Percentiles rank a stretch among this genome's conserved stretches.
Evolutionary conservation across 2,113 vertebrate genomes (phyloP).

Genomic region (human): GRCh38 chr18:58093501-58094000

Average conservation of each 20-base stretch:
- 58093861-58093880: background rate
- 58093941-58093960: background rate
- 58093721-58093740: background rate
- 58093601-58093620: background rate
- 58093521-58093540: background rate
- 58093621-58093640: fast-evolving
- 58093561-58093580: fast-evolving
- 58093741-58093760: background rate
- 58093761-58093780: background rate
- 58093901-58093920: fast-evolving
- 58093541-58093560: background rate
- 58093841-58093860: no score
- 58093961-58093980: no score
- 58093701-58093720: background rate
- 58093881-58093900: background rate
- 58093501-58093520: background rate
- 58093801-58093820: background rate
- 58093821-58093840: background rate
- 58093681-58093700: fast-evolving
- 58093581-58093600: fast-evolving
- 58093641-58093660: background rate
- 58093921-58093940: no score
- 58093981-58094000: background rate
- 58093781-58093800: background rate
- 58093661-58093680: fast-evolving